Evolutionary conservation across 2,113 vertebrate genomes (phyloP).

Genomic region (Mormyrus lacerda): DNA sequence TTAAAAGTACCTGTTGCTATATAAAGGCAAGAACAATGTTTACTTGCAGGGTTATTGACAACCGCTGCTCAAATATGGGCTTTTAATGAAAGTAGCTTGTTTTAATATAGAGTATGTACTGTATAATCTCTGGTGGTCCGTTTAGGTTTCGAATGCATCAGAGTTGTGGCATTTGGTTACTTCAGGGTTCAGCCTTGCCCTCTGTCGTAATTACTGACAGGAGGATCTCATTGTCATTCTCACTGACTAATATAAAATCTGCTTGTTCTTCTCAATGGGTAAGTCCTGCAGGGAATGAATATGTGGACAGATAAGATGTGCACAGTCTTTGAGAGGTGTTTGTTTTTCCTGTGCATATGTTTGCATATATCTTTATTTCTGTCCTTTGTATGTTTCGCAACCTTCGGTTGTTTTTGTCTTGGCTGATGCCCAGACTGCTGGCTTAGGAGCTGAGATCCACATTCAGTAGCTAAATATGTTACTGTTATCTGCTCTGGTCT

Average conservation of each 20-base stretch:
- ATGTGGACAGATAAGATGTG: not conserved
- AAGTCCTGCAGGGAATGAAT: not conserved
- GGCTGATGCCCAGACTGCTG: not conserved
- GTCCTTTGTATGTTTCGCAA: not conserved
- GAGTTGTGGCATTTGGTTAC: not conserved
- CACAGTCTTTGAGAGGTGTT: not conserved
- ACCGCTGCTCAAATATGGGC: not conserved
- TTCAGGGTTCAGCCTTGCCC: not conserved
- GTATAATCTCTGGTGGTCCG: not conserved
- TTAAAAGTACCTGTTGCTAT: not conserved
- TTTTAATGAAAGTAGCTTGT: not conserved
- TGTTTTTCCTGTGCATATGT: not conserved
- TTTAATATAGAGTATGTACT: not conserved
- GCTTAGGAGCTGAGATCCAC: not conserved
- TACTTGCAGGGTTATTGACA: not conserved
- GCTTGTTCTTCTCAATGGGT: not conserved
- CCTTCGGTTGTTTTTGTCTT: not conserved
- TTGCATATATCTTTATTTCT: not conserved
- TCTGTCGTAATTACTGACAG: not conserved
- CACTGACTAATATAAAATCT: not conserved
- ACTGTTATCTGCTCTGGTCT: not conserved
- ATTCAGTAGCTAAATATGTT: not conserved
- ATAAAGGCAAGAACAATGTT: not conserved
- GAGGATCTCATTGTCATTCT: not conserved
- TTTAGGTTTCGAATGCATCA: not conserved